phyloP scores from a whole-genome alignment of 30 jellyfish, hydroid and myxozoan species.

The Turritopsis dohrnii region DNA sequence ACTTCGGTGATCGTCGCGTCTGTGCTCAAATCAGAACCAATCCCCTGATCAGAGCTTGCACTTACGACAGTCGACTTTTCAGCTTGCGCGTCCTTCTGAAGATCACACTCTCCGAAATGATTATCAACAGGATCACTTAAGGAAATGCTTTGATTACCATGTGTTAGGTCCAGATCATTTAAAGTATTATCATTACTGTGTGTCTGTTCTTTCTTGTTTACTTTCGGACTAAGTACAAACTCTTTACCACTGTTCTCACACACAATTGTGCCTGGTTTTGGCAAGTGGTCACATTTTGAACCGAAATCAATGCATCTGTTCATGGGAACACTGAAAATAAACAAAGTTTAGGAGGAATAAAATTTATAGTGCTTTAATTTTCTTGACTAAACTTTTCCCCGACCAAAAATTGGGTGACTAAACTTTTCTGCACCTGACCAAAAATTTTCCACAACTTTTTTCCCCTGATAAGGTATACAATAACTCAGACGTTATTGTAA shows the following conservation, averaged over 20 bases:
- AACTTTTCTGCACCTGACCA: too few relatives aligned
- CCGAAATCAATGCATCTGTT: background rate
- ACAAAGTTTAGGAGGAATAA: too few relatives aligned
- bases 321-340: background rate
- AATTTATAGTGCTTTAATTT: too few relatives aligned
- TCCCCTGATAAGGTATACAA: too few relatives aligned
- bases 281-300: background rate
- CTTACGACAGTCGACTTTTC: background rate
- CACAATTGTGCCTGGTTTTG: conserved; percentile 21
- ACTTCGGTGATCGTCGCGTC: conserved; percentile 1
- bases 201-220: background rate
- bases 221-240: background rate
- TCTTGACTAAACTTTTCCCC: too few relatives aligned
- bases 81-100: background rate
- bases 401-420: too few relatives aligned
- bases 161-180: background rate
- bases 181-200: background rate
- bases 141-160: background rate
- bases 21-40: background rate
- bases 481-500: too few relatives aligned
- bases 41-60: conserved; percentile 8
- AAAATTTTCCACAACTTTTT: too few relatives aligned
- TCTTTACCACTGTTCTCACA: conserved; percentile 32
- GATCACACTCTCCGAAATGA: background rate
- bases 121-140: background rate